A percentile compares a stretch with the other conserved stretches of the same genome.
phyloP scores from a whole-genome alignment of 2,797 vertebrate genomes.

The Pelodytes ibericus region DNA sequence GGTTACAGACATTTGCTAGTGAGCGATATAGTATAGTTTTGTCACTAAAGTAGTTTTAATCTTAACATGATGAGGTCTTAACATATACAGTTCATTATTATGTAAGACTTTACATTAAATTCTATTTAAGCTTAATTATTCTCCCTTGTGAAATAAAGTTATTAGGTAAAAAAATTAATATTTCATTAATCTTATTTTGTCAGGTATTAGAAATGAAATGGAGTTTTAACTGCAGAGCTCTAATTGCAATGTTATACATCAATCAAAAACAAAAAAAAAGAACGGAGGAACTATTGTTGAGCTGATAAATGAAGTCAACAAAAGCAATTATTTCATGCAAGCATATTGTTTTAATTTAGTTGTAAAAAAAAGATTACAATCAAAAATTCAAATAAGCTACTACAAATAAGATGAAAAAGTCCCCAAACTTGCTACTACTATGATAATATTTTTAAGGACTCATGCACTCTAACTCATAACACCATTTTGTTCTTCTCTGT shows the following conservation, averaged over 20 bases:
- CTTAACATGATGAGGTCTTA: slow-evolving; percentile 10
- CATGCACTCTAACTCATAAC: too few relatives aligned
- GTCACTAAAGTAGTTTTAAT: slow-evolving; percentile 12
- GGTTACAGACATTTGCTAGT: slow-evolving; percentile 44
- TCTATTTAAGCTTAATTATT: slow-evolving; percentile 36
- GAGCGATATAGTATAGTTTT: slow-evolving; percentile 27
- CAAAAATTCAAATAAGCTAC: background rate
- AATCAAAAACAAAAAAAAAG: slow-evolving; percentile 49
- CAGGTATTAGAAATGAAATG: slow-evolving; percentile 49
- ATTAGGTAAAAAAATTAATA: slow-evolving; percentile 50
- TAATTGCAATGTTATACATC: slow-evolving; percentile 52
- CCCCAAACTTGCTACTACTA: too few relatives aligned
- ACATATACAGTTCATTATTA: slow-evolving; percentile 14
- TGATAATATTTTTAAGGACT: too few relatives aligned
- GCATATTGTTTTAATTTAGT: slow-evolving; percentile 36
- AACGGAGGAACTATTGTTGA: slow-evolving; percentile 36
- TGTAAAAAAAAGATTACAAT: background rate
- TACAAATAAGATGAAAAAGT: background rate
- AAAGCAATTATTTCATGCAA: slow-evolving; percentile 40
- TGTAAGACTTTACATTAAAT: slow-evolving; percentile 33
- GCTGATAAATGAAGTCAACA: slow-evolving; percentile 38
- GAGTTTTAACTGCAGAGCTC: slow-evolving; percentile 42
- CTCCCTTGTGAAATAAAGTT: slow-evolving; percentile 36
- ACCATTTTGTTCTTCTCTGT: too few relatives aligned
- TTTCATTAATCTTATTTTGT: slow-evolving; percentile 53